Percentiles rank a stretch among this genome's conserved stretches.
phyloP scores from a whole-genome alignment of 2,797 vertebrate genomes.

The Hemibagrus guttatus region DNA sequence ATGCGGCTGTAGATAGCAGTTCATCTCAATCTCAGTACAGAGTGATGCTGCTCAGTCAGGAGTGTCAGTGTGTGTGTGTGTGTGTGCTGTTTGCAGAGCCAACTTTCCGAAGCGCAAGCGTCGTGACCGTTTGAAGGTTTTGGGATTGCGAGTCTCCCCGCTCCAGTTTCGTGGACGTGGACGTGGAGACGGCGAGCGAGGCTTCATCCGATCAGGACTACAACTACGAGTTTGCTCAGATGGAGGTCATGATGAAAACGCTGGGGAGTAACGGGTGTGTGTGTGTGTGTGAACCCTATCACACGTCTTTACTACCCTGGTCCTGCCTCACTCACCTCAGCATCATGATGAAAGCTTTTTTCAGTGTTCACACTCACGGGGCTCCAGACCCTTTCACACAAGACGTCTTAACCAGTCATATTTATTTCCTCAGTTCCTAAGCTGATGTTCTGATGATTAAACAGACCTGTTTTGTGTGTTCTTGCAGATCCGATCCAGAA shows the following conservation, averaged over 20 bases:
- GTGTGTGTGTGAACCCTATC: not conserved
- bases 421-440: not conserved
- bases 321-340: no score
- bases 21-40: not conserved
- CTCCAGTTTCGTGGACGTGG: slow-evolving; percentile 79
- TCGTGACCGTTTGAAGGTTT: slow-evolving; percentile 91
- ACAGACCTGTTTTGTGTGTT: not conserved
- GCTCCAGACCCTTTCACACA: no score
- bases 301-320: no score
- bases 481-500: slow-evolving; percentile 90
- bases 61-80: not conserved
- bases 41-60: not conserved
- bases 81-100: slow-evolving; percentile 73
- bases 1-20: not conserved
- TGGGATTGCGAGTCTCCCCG: slow-evolving; percentile 83
- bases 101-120: slow-evolving; percentile 93
- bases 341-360: no score
- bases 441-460: no score
- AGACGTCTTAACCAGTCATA: not conserved
- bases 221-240: slow-evolving; percentile 98
- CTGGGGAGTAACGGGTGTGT: slow-evolving; percentile 87
- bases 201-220: slow-evolving; percentile 97
- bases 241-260: slow-evolving; percentile 99
- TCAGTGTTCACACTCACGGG: no score
- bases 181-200: slow-evolving; percentile 92